phyloP scores from a whole-genome alignment of 2,113 vertebrate species.

The Jaculus jaculus region DNA sequence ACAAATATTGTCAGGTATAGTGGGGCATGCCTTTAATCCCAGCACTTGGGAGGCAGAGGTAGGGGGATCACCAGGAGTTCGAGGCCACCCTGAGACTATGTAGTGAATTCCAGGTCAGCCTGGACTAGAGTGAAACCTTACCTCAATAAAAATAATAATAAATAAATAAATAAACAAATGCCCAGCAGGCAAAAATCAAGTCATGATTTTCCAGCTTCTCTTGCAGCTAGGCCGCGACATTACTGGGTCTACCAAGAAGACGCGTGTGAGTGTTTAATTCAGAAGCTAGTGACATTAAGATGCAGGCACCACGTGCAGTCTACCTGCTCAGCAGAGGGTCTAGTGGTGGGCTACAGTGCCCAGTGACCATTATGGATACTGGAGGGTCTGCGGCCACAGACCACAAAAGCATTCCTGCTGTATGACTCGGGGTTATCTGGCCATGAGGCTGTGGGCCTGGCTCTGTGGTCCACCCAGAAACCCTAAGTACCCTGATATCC shows the following conservation, averaged over 20 bases:
- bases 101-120: too few relatives aligned
- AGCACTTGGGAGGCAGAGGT: too few relatives aligned
- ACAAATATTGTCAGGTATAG: too few relatives aligned
- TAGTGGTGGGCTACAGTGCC: background rate
- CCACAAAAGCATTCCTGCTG: background rate
- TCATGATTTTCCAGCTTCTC: background rate
- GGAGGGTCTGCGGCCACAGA: background rate
- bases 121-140: too few relatives aligned
- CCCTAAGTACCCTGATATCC: background rate
- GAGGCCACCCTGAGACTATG: too few relatives aligned
- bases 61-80: too few relatives aligned
- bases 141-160: too few relatives aligned
- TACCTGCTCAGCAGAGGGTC: background rate
- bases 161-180: too few relatives aligned
- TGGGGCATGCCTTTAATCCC: too few relatives aligned
- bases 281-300: conserved; percentile 8
- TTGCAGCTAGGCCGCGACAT: background rate
- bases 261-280: background rate
- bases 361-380: too few relatives aligned
- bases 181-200: background rate
- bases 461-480: background rate
- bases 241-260: background rate
- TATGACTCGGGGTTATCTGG: background rate
- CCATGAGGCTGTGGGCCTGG: background rate
- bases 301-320: background rate